Base-by-base conservation (phyloP, 2,888 invertebrate genomes). In the Mythimna ferrago region DNA sequence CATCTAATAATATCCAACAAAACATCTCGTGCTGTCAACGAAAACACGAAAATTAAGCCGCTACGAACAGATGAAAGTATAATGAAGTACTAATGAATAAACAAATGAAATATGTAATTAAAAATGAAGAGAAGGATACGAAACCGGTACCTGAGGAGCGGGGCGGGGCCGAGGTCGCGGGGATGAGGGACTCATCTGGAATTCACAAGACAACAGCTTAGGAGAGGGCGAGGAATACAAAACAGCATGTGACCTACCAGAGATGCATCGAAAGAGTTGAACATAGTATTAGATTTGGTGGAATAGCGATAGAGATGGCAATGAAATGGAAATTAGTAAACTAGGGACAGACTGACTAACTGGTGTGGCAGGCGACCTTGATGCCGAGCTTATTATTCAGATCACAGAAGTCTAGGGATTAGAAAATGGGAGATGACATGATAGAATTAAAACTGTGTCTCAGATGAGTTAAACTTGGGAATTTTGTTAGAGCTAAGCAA, bases 151-250 rank as follows among this genome's bases (percentile, higher is more conserved):
- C 96, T 96, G 96, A 95, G 96, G 96, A 95, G 80, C 96, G 96
- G 93, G 95, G 94, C 95, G 95, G 93, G 91, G 95, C 94, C 94
- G 93, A 92, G 91, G 95, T 94, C 94, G 93, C 96, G 92, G 94
- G 96, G 90, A 93, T 94, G 93, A 89, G 94, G 94, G 96, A 96
- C 94, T 96, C 96, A 96, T 96, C 96, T 96, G 96, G 93, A 96
- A 96, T 95, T 92, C 93, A 95, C 91, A 96, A 95, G 92, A 96
- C 93, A 96, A 94, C 91, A 94, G 93, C 93, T 95, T 94, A 96
- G 95, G 95, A 92, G 85, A 87, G 90, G 92, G 85, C 85, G 83
- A 90, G 93, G 92, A 92, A 90, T 90, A 91, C 86, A 88, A 90
- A 90, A 89, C 80, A 89, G 80, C 75, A 78, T 81, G 77, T 80